These are phyloP conservation scores for Rhodophaea formosa DNA, from an alignment of 2,888 invertebrate species.

Conservation along the genomic window DNA sequence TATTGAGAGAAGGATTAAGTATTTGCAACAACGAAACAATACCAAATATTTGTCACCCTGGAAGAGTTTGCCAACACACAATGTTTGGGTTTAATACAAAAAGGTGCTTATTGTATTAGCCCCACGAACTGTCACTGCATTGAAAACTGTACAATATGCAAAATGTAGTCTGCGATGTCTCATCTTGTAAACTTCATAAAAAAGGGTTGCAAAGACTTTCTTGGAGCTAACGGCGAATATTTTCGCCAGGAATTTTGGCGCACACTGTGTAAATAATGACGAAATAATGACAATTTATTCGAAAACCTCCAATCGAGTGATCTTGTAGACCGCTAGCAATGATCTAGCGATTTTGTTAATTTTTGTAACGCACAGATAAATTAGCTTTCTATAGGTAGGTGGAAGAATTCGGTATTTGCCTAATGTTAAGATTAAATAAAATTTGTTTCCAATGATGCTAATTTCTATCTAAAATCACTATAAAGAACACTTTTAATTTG, in stretches of 20 bases:
- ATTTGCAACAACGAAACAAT: not conserved
- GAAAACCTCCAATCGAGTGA: too few species aligned
- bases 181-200: not conserved
- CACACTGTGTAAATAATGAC: too few species aligned
- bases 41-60: not conserved
- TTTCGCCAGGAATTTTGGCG: not conserved
- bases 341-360: too few species aligned
- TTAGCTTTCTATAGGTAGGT: too few species aligned
- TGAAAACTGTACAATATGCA: constrained; percentile 19
- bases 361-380: too few species aligned
- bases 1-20: not conserved
- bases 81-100: not conserved
- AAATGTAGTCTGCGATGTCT: constrained; percentile 4
- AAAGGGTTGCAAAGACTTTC: not conserved
- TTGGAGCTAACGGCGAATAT: not conserved
- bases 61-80: not conserved
- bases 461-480: too few species aligned
- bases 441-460: too few species aligned
- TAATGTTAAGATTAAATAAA: too few species aligned
- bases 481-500: too few species aligned
- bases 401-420: too few species aligned
- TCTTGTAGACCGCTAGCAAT: too few species aligned
- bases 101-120: not conserved
- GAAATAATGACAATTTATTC: too few species aligned
- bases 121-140: not conserved